A percentile compares a stretch with the other conserved stretches of the same genome.
phyloP scores from a whole-genome alignment of 2,888 invertebrate species.

The Pammene aurita region DNA sequence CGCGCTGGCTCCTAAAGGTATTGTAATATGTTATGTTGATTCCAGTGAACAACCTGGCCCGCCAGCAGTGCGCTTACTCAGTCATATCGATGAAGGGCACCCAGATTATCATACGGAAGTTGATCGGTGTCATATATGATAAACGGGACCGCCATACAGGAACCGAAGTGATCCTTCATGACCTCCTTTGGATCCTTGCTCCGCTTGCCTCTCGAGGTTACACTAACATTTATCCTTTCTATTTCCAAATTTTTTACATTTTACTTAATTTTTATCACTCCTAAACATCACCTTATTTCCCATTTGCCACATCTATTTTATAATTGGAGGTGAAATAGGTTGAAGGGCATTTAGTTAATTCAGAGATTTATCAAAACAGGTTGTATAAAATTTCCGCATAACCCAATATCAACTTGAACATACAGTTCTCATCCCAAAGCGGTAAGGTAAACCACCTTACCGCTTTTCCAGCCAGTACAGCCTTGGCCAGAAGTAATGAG shows the following conservation, averaged over 20 bases:
- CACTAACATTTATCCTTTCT: conserved; percentile 21
- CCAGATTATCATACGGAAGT: conserved; percentile 75
- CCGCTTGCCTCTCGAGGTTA: conserved; percentile 80
- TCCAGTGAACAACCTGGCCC: conserved; percentile 75
- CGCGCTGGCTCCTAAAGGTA: conserved; percentile 83
- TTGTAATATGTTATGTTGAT: conserved; percentile 52
- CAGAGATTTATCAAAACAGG: background rate
- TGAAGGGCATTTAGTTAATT: no score
- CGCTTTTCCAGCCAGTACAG: background rate
- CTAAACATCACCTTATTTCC: background rate
- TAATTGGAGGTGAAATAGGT: no score
- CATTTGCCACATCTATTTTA: no score
- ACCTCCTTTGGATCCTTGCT: conserved; percentile 83
- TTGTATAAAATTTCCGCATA: background rate
- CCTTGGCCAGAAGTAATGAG: no score
- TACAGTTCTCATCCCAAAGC: no score
- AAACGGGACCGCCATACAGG: conserved; percentile 72
- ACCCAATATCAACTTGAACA: background rate
- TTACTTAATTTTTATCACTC: background rate
- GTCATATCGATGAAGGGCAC: conserved; percentile 79
- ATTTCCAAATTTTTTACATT: background rate
- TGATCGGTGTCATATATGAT: conserved; percentile 74
- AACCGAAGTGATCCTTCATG: conserved; percentile 77
- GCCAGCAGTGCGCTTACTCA: conserved; percentile 77
- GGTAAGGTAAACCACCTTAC: no score